Base-by-base conservation (phyloP, 2,888 invertebrate genomes). In the Acrobasis consociella region DNA sequence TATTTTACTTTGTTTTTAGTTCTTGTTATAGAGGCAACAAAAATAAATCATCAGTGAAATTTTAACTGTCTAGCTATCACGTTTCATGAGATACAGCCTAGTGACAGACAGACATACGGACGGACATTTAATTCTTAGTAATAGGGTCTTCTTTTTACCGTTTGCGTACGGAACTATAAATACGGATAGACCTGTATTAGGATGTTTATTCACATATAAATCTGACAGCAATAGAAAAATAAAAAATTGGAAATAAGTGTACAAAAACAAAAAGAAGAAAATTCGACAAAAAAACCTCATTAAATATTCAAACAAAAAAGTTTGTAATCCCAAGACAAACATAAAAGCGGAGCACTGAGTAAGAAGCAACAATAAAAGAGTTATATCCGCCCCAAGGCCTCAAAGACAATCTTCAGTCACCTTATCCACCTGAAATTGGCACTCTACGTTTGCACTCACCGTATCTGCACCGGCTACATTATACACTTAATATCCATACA, bases 371-470 rank as follows among this genome's bases (percentile, higher is more conserved):
- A 55, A 62, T 62, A 62, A 62, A 55, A 55, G 55, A 49, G 53
- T 55, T 62, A 62, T 62, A 55, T 62, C 55, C 55, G 55, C 55
- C 61, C 58, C 62, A 55, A 46, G 61, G 61, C 31, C 37, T 49
- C 37, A 58, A 60, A 52, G 42, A 61, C 62, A 60, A 63, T 69
- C 71, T 72, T 72, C 69, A 73, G 68, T 51, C 65, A 67, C 73
- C 69, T 75, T 77, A 81, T 80, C 76, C 78, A 86, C 85, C 85
- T 87, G 82, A 82, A 86, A 87, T 80, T 75, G 73, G 72, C 74
- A 76, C 72, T 77, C 76, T 74, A 80, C 68, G 63, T 67, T 59
- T 67, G 76, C 77, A 86, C 89, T 87, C 75, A 88, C 88, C 89
- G 75, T 77, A 69, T 68, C 67, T 72, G 72, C 76, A 67, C 70